Evolutionary conservation across 2,888 invertebrate species (phyloP), one percentile per base, ranked within the genome.

Genomic region (Melolontha melolontha): DNA sequence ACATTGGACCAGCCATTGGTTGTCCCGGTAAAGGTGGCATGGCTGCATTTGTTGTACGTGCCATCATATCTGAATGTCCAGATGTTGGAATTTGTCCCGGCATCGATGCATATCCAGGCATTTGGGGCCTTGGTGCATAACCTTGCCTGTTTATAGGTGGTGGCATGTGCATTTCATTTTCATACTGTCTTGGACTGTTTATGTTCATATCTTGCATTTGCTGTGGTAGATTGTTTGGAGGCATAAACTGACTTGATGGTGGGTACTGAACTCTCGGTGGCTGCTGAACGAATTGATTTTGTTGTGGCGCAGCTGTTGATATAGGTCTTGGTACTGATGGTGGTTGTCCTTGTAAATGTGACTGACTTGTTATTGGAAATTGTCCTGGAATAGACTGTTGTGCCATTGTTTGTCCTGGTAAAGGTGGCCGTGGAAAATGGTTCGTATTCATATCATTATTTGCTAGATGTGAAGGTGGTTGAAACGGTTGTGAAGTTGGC

Each of bases 171-270:
- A 69, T 64, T 44, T 67, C 68, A 16, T 69, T 62, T 52, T 74
- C 76, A 70, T 77, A 78, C 57, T 77, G 78, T 54, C 77, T 74
- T n/a, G 76, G 76, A 8, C 82, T 81, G 71, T 78, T 74, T 29
- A 85, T 64, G 71, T 79, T 82, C 82, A 85, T 82, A 59, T 79
- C 79, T 71, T 83, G 81, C 82, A 85, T 81, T 72, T 84, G 84
- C 74, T 80, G 80, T 6, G 78, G 51, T 39, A 80, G 64, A 44
- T 76, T 80, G 66, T 69, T 72, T 47, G 66, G 64, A 57, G 67
- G 47, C 34, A 44, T 55, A 66, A 66, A 66, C 59, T 66, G 67
- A 54, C 52, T 50, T 27, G n/a, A 42, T 12, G 47, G 39, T 52
- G 68, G 50, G 55, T 34, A 67, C 40, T 44, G 41, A 34, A 71